Conservation (phyloP, 2,888 invertebrate genomes). For the Apotomis betuletana region DNA sequence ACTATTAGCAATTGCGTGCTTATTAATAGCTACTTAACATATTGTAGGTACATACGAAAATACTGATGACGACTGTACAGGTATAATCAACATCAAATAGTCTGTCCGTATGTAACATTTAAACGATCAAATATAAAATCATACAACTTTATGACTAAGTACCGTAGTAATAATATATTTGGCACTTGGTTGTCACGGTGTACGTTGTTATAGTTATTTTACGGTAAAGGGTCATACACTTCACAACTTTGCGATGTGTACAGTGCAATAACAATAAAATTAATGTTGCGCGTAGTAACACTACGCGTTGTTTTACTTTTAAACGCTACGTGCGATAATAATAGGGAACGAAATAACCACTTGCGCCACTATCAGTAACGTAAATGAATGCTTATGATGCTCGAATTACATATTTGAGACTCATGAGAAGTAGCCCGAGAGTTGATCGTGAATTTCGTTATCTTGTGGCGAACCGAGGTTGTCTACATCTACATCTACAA, state of each 20-base stretch:
- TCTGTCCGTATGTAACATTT: no score
- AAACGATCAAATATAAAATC: no score
- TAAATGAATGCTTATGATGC: constrained; percentile 22
- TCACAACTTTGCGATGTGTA: constrained; percentile 7
- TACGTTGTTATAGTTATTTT: constrained; percentile 1
- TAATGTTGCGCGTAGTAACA: constrained; percentile 35
- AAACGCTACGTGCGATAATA: constrained; percentile 36
- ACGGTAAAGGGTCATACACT: constrained; percentile 22
- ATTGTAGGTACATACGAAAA: no score
- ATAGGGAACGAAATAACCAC: constrained; percentile 23
- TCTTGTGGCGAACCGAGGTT: not conserved
- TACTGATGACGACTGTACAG: no score
- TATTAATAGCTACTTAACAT: no score
- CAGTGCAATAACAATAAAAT: constrained; percentile 37
- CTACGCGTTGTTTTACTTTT: constrained; percentile 37
- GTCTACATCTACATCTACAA: no score
- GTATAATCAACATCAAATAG: no score
- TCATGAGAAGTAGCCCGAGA: constrained; percentile 1
- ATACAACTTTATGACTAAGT: no score
- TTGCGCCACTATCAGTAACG: constrained; percentile 18
- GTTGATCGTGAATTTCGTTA: constrained; percentile 4
- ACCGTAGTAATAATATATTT: no score
- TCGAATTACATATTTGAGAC: constrained; percentile 16
- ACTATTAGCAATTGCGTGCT: no score
- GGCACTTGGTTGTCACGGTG: no score